Conservation (phyloP, 2,113 vertebrate genomes). For the Antennarius striatus region DNA sequence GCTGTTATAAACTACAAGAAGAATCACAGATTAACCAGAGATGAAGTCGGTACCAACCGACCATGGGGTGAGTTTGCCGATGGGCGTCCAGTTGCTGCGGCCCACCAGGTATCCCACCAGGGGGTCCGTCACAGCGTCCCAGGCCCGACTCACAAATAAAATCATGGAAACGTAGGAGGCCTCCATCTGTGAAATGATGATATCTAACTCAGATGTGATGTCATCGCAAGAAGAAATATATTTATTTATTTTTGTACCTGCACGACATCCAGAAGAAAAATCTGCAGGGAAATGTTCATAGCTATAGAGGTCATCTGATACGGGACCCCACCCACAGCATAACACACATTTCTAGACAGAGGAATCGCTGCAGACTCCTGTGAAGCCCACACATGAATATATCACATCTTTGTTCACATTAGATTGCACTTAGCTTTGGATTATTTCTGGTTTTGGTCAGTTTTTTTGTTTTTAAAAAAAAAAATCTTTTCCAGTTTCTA, state of each 20-base stretch:
- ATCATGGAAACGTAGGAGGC: slow-evolving; percentile 75
- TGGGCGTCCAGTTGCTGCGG: slow-evolving; percentile 70
- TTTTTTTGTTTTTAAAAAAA: too few species aligned
- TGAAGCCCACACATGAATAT: slow-evolving; percentile 1
- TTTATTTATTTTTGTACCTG: slow-evolving; percentile 61
- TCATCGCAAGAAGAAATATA: too few species aligned
- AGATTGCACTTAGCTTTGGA: too few species aligned
- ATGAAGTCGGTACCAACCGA: slow-evolving; percentile 53
- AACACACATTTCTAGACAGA: slow-evolving; percentile 75
- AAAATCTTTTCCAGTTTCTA: too few species aligned
- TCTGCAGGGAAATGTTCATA: slow-evolving; percentile 75
- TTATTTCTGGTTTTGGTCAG: too few species aligned
- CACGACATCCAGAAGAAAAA: slow-evolving; percentile 81
- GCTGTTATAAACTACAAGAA: neutral
- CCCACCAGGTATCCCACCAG: slow-evolving; percentile 78
- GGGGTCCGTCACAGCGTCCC: slow-evolving; percentile 80
- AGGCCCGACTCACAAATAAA: slow-evolving; percentile 76
- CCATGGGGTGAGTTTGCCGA: slow-evolving; percentile 76
- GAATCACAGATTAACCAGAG: too few species aligned
- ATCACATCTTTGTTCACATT: too few species aligned
- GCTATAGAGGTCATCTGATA: slow-evolving; percentile 72
- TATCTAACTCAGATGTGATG: neutral
- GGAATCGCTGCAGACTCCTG: slow-evolving; percentile 59
- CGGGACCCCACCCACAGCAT: slow-evolving; percentile 73
- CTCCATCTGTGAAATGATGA: slow-evolving; percentile 64